Evolutionary conservation across 2,113 vertebrate species (phyloP), one percentile per base, ranked within the genome.

Genomic region (Motacilla tschutschensis): DNA sequence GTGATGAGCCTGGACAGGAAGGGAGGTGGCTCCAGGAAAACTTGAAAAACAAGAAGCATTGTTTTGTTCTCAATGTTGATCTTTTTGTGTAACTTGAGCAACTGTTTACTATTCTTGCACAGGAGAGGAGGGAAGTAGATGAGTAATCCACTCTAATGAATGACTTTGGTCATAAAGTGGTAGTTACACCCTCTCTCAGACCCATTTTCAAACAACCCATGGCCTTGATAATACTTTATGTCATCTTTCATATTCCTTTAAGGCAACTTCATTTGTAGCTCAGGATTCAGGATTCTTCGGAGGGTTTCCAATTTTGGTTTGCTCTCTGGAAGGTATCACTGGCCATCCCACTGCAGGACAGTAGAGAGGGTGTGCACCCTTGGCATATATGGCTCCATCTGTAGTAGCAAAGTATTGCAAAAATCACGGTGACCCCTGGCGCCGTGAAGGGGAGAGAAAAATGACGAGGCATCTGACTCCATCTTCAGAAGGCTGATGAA

Each of bases 51-150:
- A 1, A 86, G 75, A 54, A 73, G 81, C 25, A 53, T 91, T 92
- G 85, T 87, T 90, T 94, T 89, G 85, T 83, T 94, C 89, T 83
- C 84, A 76, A 55, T 81, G 82, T 71, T 71, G 76, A 74, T 91
- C 18, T 3, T 78, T 81, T 79, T 64, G 51, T 90, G 71, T 91
- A 87, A 92, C 60, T 89, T 78, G 51, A 51, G 65, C 40, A 62
- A 87, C 72, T 69, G 53, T 88, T 86, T 81, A 78, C 54, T 88
- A 20, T 90, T 76, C 75, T 64, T 59, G 46, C 86, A 75, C 70
- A 33, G 65, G 55, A 87, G 87, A 79, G 36, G 78, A 88, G 93
- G 90, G 91, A 87, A 81, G 69, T 40, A 63, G n/a, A 50, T 70
- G 79, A 89, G 77, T 87, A 88, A 87, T 55, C 15, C 24, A 3